phyloP scores from a whole-genome alignment of 1,140 invertebrate genomes.

The Phymastichus coffea region DNA sequence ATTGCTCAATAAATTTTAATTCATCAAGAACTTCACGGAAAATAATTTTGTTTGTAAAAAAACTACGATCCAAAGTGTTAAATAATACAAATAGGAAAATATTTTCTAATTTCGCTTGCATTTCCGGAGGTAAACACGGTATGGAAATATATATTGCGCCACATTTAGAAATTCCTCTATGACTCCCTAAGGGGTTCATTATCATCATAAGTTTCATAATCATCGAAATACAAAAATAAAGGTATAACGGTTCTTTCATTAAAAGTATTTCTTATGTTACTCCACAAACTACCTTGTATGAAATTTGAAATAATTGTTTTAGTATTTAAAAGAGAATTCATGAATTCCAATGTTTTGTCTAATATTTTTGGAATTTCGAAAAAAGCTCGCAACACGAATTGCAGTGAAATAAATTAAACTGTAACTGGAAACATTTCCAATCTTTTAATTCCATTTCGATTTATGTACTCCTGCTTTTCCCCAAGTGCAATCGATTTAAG shows the following conservation, averaged over 20 bases:
- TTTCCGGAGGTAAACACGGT: no score
- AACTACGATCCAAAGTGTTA: constrained; percentile 23
- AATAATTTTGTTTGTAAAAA: constrained; percentile 29
- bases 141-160: no score
- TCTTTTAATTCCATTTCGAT: not conserved
- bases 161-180: no score
- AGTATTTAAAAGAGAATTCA: not conserved
- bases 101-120: no score
- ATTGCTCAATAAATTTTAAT: constrained; percentile 29
- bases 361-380: no score
- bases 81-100: constrained; percentile 8
- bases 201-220: no score
- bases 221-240: no score
- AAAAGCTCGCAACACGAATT: not conserved
- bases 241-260: constrained; percentile 33
- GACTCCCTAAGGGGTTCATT: constrained; percentile 25
- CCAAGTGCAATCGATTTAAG: no score
- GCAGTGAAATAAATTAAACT: not conserved
- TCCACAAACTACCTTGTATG: no score
- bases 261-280: constrained; percentile 17
- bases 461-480: no score
- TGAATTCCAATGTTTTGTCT: not conserved
- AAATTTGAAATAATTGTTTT: constrained; percentile 12
- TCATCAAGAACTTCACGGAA: constrained; percentile 33
- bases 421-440: not conserved